phyloP scores from a whole-genome alignment of 2,888 invertebrate species.

The Nemotelus pantherinus region DNA sequence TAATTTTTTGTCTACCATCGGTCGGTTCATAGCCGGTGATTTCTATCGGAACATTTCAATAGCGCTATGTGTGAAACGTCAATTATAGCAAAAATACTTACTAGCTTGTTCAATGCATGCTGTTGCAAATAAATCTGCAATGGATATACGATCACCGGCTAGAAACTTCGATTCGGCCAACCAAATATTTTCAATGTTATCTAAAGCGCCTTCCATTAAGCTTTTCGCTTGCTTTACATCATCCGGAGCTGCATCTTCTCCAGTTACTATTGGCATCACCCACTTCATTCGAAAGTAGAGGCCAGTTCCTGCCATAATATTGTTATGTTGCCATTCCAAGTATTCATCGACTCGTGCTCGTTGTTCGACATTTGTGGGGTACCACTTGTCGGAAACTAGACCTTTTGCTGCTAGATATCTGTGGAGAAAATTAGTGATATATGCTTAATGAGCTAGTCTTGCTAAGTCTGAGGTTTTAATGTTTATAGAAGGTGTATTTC shows the following conservation, averaged over 20 bases:
- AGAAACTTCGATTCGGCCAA: constrained; percentile 67
- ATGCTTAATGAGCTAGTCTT: too few relatives aligned
- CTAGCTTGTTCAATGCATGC: constrained; percentile 83
- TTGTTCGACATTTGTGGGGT: constrained; percentile 68
- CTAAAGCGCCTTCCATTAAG: constrained; percentile 70
- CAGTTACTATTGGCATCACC: constrained; percentile 67
- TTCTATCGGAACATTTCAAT: constrained; percentile 64
- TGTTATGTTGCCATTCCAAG: constrained; percentile 75
- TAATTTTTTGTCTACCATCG: constrained; percentile 70
- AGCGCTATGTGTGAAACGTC: background rate
- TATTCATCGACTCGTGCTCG: constrained; percentile 74
- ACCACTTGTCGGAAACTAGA: constrained; percentile 68
- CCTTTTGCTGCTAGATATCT: constrained; percentile 64
- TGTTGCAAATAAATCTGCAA: constrained; percentile 79
- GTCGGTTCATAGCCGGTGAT: constrained; percentile 75
- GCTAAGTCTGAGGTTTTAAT: too few relatives aligned
- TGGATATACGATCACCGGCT: constrained; percentile 70
- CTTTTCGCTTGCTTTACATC: constrained; percentile 62
- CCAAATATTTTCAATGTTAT: constrained; percentile 71
- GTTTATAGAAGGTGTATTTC: too few relatives aligned
- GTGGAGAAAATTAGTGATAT: background rate
- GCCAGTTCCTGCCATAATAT: constrained; percentile 69
- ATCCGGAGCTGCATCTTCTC: constrained; percentile 63
- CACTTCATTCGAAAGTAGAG: constrained; percentile 69
- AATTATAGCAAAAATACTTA: constrained; percentile 58